Conservation (phyloP, 2,888 invertebrate species). For the Nesidiocoris tenuis region DNA sequence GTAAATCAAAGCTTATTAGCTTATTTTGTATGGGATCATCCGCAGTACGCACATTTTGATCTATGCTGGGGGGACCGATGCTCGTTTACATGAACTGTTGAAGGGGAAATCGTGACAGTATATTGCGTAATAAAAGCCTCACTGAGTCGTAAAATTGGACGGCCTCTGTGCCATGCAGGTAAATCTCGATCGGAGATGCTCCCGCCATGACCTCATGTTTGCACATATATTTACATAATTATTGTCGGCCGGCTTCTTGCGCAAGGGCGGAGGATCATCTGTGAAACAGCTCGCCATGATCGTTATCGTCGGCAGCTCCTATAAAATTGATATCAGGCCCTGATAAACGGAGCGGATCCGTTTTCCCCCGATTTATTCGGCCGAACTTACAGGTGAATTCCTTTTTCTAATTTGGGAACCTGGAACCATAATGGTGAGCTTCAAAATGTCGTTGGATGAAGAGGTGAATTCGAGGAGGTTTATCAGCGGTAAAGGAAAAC, state of each 20-base stretch:
- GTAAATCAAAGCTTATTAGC: neutral
- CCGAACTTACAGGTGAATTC: too few relatives aligned
- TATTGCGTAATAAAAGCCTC: conserved; percentile 24
- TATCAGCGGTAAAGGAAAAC: too few relatives aligned
- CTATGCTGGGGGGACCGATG: neutral
- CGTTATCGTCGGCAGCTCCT: conserved; percentile 5
- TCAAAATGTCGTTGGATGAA: too few relatives aligned
- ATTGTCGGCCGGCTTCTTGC: conserved; percentile 8
- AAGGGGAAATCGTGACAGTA: conserved; percentile 16
- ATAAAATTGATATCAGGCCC: neutral
- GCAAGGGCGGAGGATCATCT: conserved; percentile 3
- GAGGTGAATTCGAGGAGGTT: too few relatives aligned
- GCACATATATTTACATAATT: conserved; percentile 29
- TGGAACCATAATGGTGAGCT: too few relatives aligned
- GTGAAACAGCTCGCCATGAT: conserved; percentile 1
- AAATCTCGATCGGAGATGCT: conserved; percentile 21
- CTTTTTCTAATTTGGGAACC: too few relatives aligned
- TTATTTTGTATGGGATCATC: neutral
- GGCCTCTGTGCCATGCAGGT: conserved; percentile 1
- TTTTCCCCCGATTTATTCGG: too few relatives aligned
- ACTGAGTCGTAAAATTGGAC: conserved; percentile 17
- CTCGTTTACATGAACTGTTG: conserved; percentile 7
- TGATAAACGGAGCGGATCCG: neutral
- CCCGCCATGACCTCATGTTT: conserved; percentile 23
- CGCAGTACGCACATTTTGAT: neutral